A percentile compares a stretch with the other conserved stretches of the same genome.
Conservation (phyloP, 2,113 vertebrate species). For the Leucoraja erinaceus region DNA sequence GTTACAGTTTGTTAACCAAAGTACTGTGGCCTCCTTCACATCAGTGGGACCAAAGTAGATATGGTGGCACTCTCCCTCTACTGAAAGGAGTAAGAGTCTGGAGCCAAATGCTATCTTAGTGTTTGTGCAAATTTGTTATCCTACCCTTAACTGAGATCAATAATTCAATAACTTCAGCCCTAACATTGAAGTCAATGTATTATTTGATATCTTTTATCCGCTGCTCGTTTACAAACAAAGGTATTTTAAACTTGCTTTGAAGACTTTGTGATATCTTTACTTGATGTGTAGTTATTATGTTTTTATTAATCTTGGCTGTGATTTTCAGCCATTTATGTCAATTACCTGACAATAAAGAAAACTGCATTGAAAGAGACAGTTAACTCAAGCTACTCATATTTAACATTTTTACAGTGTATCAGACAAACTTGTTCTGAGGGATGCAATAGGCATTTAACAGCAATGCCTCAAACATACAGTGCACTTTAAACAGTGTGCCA, state of each 20-base stretch:
- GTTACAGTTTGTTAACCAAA: not conserved
- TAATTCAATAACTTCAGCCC: not conserved
- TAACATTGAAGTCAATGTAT: not conserved
- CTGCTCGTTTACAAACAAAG: not conserved
- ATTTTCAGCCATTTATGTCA: conserved; percentile 2
- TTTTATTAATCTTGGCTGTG: not conserved
- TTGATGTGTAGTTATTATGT: not conserved
- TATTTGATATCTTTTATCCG: not conserved
- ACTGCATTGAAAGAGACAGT: not conserved
- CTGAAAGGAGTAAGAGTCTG: not conserved
- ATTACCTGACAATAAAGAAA: not conserved
- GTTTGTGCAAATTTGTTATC: not conserved
- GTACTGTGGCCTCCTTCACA: no score
- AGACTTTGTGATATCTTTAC: not conserved
- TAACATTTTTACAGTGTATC: not conserved
- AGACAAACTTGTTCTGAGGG: not conserved
- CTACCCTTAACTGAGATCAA: not conserved
- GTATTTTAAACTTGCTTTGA: not conserved
- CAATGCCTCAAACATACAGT: not conserved
- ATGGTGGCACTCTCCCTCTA: no score
- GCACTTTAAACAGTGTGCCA: no score
- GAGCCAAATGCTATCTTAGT: not conserved
- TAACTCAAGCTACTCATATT: not conserved
- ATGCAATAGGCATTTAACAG: not conserved
- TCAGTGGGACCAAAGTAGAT: no score